Percentiles rank a stretch among this genome's conserved stretches.
Conservation (phyloP, 2,888 invertebrate genomes). For the Xestia rhomboidea region DNA sequence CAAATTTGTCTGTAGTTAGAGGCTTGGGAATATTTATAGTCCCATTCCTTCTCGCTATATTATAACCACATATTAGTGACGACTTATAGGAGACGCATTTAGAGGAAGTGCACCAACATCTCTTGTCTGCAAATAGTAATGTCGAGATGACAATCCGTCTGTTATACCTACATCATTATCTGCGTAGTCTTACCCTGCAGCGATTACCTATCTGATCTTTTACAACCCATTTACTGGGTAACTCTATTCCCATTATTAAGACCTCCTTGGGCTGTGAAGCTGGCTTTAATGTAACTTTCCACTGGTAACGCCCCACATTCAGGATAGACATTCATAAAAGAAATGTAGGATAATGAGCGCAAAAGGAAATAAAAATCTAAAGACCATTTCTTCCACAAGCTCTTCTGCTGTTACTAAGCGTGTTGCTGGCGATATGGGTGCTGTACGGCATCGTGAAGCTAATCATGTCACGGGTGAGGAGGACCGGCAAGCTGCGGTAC, state of each 20-base stretch:
- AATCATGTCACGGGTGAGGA: conserved; percentile 84
- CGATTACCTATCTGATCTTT: neutral
- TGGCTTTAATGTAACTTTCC: too few species aligned
- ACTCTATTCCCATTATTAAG: neutral
- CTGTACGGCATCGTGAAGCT: conserved; percentile 82
- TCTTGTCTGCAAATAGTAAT: neutral
- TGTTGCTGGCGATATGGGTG: conserved; percentile 81
- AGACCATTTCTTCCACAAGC: conserved; percentile 69
- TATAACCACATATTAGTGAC: neutral
- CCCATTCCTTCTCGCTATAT: neutral
- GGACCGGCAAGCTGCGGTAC: conserved; percentile 86
- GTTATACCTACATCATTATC: neutral
- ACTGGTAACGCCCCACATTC: neutral
- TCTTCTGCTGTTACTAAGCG: conserved; percentile 81
- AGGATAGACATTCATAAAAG: neutral
- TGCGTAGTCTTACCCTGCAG: too few species aligned
- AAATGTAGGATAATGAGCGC: neutral
- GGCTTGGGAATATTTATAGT: conserved; percentile 4
- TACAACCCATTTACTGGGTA: neutral
- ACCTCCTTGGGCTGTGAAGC: too few species aligned
- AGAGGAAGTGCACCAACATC: neutral
- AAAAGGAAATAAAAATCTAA: neutral
- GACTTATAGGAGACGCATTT: neutral
- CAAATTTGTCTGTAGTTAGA: neutral
- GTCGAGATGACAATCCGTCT: neutral